Base-by-base conservation (phyloP, 2,113 vertebrate species). In the Piaya cayana region DNA sequence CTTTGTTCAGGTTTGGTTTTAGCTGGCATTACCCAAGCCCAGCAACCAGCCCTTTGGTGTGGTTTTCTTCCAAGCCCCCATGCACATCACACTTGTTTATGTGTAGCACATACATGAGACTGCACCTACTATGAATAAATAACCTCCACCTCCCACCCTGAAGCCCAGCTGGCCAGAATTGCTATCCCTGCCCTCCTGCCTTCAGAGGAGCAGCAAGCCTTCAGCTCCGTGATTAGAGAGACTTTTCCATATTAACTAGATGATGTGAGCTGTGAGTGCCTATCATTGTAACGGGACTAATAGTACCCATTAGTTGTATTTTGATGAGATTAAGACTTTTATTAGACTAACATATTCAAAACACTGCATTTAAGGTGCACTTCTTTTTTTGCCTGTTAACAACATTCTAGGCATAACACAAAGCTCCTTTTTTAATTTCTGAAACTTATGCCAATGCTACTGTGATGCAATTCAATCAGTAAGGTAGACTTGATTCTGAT, bases 51-150 rank as follows among this genome's bases (percentile, higher is more conserved):
- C 9, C 20, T 59, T 47, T 8, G 10, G 9, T 2, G 6, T 26
- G 12, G 12, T 56, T 70, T n/a, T 50, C 42, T 34, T 22, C 39
- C 39, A 4, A 63, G 25, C 12, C 27, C 36, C 34, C 14, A 1
- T 5, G 3, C 13, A 3, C 8, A 11, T 11, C 5, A 18, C 1
- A 0, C 30, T 42, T 42, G 9, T 23, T 82, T 74, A 36, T 8
- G 18, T 2, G 11, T 2, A 7, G 20, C 0, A 8, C 23, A 15
- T 18, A 36, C 70, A 34, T 21, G n/a, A 25, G 13, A 12, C 10
- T 3, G 4, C 9, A 11, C 39, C 19, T 39, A 20, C 16, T 17
- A 20, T 7, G 47, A 68, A 86, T 52, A 79, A 85, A 52, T 45
- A 39, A n/a, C 72, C 58, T 71, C 36, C 52, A 32, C 23, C 11